Percentiles rank a stretch among this genome's conserved stretches.
Evolutionary conservation across 2,113 vertebrate genomes (phyloP).

Genomic region (Coptodon bakossiorum): DNA sequence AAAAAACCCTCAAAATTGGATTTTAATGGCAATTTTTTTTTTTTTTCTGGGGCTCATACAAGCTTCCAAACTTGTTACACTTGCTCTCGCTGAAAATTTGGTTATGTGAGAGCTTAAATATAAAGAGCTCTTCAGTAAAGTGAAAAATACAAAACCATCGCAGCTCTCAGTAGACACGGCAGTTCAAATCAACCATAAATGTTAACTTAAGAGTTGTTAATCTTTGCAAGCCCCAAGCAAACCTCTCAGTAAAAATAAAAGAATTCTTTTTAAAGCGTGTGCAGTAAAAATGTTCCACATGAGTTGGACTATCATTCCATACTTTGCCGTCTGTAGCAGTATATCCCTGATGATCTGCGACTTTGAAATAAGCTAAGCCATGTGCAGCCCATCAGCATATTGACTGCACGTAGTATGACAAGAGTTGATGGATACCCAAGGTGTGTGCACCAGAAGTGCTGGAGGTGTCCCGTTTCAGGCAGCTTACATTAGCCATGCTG

Average conservation of each 20-base stretch:
- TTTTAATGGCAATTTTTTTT: not conserved
- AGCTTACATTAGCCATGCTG: conserved; percentile 43
- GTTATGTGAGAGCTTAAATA: not conserved
- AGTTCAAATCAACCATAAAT: not conserved
- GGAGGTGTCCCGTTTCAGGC: conserved; percentile 43
- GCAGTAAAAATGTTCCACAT: not conserved
- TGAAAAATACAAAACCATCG: not conserved
- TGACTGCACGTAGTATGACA: conserved; percentile 21
- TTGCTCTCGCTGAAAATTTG: not conserved
- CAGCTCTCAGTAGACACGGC: not conserved
- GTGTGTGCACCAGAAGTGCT: not conserved
- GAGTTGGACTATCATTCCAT: not conserved
- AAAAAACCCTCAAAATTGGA: accelerated
- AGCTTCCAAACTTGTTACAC: not conserved
- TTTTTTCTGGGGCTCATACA: not conserved
- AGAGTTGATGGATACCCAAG: conserved; percentile 37
- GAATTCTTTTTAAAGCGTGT: not conserved
- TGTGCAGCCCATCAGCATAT: conserved; percentile 22
- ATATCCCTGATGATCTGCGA: not conserved
- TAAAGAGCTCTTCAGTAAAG: not conserved
- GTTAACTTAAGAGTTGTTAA: not conserved
- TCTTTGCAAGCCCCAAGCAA: not conserved
- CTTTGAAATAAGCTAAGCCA: conserved; percentile 36
- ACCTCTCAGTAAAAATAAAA: not conserved
- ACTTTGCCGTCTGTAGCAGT: not conserved